A percentile compares a stretch with the other conserved stretches of the same genome.
Evolutionary conservation across 1,140 invertebrate genomes (phyloP).

Genomic region (Gonioctena quinquepunctata): DNA sequence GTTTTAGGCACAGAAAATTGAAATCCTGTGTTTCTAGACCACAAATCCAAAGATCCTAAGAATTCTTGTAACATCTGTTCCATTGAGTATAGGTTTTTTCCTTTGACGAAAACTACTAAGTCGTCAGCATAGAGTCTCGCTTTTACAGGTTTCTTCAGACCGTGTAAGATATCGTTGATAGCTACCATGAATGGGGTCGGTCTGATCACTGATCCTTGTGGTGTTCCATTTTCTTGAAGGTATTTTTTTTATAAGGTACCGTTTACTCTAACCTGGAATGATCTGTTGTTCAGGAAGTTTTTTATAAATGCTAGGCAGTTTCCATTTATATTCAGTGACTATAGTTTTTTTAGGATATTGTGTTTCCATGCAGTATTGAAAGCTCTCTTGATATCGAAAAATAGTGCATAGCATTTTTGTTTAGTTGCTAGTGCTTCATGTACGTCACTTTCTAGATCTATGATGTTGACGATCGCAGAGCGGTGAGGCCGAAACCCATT

Average conservation of each 20-base stretch:
- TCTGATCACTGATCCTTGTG: constrained; percentile 4
- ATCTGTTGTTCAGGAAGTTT: constrained; percentile 22
- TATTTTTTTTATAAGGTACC: neutral
- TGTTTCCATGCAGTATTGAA: constrained; percentile 13
- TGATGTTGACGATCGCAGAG: constrained; percentile 2
- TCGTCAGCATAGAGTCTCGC: constrained; percentile 27
- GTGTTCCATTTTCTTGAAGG: constrained; percentile 1
- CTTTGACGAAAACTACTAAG: neutral
- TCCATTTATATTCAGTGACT: constrained; percentile 10
- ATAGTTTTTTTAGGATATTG: constrained; percentile 17
- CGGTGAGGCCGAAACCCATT: neutral
- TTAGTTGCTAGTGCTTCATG: constrained; percentile 13
- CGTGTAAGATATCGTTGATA: too few relatives aligned
- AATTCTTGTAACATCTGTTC: neutral
- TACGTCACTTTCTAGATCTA: constrained; percentile 10
- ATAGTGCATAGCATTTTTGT: neutral
- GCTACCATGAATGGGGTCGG: constrained; percentile 8
- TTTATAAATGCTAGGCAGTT: constrained; percentile 17
- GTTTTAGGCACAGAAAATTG: too few relatives aligned
- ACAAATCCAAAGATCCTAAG: neutral
- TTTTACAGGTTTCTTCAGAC: too few relatives aligned
- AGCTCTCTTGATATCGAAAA: constrained; percentile 20
- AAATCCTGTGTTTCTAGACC: neutral
- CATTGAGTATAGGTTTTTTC: neutral
- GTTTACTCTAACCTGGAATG: neutral